Conservation (phyloP, 2,888 invertebrate genomes). For the Plagodis dolabraria region DNA sequence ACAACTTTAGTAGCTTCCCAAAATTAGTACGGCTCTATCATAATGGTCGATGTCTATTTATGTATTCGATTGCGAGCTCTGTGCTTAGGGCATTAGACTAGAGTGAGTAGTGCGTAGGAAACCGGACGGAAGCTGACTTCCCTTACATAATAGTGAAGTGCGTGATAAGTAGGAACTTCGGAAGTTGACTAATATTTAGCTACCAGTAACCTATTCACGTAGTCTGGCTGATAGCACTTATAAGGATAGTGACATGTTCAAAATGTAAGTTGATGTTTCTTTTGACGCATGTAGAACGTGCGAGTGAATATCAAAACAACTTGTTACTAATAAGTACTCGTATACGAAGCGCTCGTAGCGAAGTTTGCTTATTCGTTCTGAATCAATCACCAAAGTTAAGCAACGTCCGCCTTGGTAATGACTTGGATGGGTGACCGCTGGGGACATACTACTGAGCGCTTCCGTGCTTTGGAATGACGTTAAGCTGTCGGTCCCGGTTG, state of each 20-base stretch:
- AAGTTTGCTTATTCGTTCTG: too few species aligned
- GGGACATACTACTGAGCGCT: too few species aligned
- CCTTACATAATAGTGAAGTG: slow-evolving; percentile 57
- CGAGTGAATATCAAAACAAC: background rate
- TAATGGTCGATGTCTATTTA: slow-evolving; percentile 30
- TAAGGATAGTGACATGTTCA: slow-evolving; percentile 16
- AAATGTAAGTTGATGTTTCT: slow-evolving; percentile 12
- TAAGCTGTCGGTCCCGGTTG: too few species aligned
- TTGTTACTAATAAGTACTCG: background rate
- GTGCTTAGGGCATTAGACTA: slow-evolving; percentile 40
- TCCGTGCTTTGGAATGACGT: too few species aligned
- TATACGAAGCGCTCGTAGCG: too few species aligned
- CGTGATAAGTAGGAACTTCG: slow-evolving; percentile 58
- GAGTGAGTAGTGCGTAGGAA: slow-evolving; percentile 23
- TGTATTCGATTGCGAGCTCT: slow-evolving; percentile 53
- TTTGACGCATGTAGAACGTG: slow-evolving; percentile 6
- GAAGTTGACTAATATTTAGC: slow-evolving; percentile 56
- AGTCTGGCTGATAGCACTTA: slow-evolving; percentile 41
- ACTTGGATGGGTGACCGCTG: too few species aligned
- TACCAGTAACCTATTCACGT: slow-evolving; percentile 45
- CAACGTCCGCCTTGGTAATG: too few species aligned
- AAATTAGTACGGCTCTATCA: background rate
- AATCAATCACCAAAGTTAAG: too few species aligned
- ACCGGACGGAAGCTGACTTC: slow-evolving; percentile 57
- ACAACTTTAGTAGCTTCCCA: background rate